Conservation (phyloP, 2,797 vertebrate genomes). For the Acrocephalus scirpaceus region DNA sequence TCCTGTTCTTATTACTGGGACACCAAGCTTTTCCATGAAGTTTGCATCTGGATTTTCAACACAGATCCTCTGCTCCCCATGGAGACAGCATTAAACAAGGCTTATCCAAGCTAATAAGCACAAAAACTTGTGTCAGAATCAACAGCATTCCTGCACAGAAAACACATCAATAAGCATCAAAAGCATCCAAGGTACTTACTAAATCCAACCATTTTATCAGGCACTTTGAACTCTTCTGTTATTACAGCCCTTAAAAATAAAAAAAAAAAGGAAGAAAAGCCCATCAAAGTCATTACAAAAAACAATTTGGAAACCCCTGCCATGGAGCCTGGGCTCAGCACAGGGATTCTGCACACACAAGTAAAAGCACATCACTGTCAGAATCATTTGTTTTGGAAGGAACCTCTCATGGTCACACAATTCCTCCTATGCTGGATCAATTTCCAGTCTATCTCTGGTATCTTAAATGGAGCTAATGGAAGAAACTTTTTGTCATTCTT, state of each 20-base stretch:
- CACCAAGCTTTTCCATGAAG: not conserved
- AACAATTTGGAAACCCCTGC: not conserved
- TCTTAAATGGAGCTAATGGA: not conserved
- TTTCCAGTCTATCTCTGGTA: not conserved
- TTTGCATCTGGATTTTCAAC: slow-evolving; percentile 13
- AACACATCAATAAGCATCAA: not conserved
- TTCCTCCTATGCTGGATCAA: not conserved
- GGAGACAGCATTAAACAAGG: not conserved
- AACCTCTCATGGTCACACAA: not conserved
- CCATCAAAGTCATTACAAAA: slow-evolving; percentile 30
- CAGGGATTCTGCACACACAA: not conserved
- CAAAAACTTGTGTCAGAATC: not conserved
- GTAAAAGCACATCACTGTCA: not conserved
- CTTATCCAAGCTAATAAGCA: not conserved
- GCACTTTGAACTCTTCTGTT: slow-evolving; percentile 99
- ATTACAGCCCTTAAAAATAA: slow-evolving; percentile 87
- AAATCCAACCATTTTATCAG: slow-evolving; percentile 99
- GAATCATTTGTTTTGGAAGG: not conserved
- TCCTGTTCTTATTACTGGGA: not conserved
- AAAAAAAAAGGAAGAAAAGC: not conserved
- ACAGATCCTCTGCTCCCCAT: not conserved
- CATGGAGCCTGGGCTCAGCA: not conserved
- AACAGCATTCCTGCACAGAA: not conserved
- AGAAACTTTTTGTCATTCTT: not conserved
- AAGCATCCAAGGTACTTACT: slow-evolving; percentile 86